Conservation (phyloP, 2,888 invertebrate species). For the Conchocele bisecta region DNA sequence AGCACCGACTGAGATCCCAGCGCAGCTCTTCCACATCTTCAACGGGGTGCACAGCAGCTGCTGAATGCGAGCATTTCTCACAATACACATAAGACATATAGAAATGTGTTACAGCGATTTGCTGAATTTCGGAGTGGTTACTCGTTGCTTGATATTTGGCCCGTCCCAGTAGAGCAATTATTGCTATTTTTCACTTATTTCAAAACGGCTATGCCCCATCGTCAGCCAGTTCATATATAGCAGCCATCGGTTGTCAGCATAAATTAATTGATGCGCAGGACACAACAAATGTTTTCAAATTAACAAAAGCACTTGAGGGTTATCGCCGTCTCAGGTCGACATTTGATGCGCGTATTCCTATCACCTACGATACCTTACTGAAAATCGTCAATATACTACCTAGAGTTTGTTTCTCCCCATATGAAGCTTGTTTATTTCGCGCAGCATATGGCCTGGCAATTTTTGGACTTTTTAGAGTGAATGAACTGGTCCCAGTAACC, state of each 20-base stretch:
- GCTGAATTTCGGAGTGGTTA: neutral
- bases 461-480: conserved; percentile 10
- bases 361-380: neutral
- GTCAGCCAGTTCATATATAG: neutral
- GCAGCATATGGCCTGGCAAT: conserved; percentile 2
- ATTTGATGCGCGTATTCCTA: neutral
- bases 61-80: neutral
- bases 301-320: neutral
- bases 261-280: neutral
- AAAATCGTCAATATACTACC: neutral
- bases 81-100: neutral
- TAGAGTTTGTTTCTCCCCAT: neutral
- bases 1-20: neutral
- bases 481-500: neutral
- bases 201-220: neutral
- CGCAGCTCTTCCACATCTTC: conserved; percentile 10
- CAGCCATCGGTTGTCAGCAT: conserved; percentile 1
- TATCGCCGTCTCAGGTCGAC: neutral
- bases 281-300: neutral
- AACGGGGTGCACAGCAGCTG: neutral
- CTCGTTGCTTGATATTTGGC: neutral
- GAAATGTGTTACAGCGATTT: neutral
- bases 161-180: conserved; percentile 10
- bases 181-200: neutral
- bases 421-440: neutral